Conservation (phyloP, 1,140 invertebrate species). For the Doryteuthis pealeii region DNA sequence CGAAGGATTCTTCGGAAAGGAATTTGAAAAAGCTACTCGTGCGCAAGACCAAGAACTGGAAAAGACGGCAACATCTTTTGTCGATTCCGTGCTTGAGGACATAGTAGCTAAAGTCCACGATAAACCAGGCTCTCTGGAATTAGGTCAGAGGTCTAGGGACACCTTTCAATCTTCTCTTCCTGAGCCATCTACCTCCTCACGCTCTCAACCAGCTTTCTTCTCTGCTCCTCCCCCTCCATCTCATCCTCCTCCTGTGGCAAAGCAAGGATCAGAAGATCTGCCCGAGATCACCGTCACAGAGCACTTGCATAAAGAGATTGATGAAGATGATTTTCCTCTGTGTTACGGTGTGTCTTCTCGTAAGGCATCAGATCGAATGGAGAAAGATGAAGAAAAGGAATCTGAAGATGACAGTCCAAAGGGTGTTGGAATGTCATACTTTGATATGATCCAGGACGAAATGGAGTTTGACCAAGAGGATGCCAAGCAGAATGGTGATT, state of each 20-base stretch:
- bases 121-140: slow-evolving; percentile 10
- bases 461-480: slow-evolving; percentile 19
- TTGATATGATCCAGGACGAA: slow-evolving; percentile 10
- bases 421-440: slow-evolving; percentile 14
- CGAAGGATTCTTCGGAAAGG: slow-evolving; percentile 42
- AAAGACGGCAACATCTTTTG: slow-evolving; percentile 46
- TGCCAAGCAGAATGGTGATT: slow-evolving; percentile 6
- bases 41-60: slow-evolving; percentile 30
- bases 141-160: slow-evolving; percentile 11
- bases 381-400: slow-evolving; percentile 30
- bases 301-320: slow-evolving; percentile 66
- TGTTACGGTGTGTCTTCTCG: slow-evolving; percentile 30
- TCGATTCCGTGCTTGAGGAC: slow-evolving; percentile 50
- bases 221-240: slow-evolving; percentile 5
- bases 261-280: slow-evolving; percentile 63
- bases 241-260: slow-evolving; percentile 27
- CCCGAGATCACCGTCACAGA: slow-evolving; percentile 73
- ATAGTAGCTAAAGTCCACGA: slow-evolving; percentile 35
- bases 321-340: slow-evolving; percentile 47
- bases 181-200: not conserved
- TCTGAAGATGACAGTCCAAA: slow-evolving; percentile 33
- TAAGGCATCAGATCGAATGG: slow-evolving; percentile 18
- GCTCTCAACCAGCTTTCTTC: slow-evolving; percentile 8
- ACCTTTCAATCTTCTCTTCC: not conserved
- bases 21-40: slow-evolving; percentile 17